Evolutionary conservation across 2,113 vertebrate genomes (phyloP), one percentile per base, ranked within the genome.

Genomic region (Otolemur garnettii): DNA sequence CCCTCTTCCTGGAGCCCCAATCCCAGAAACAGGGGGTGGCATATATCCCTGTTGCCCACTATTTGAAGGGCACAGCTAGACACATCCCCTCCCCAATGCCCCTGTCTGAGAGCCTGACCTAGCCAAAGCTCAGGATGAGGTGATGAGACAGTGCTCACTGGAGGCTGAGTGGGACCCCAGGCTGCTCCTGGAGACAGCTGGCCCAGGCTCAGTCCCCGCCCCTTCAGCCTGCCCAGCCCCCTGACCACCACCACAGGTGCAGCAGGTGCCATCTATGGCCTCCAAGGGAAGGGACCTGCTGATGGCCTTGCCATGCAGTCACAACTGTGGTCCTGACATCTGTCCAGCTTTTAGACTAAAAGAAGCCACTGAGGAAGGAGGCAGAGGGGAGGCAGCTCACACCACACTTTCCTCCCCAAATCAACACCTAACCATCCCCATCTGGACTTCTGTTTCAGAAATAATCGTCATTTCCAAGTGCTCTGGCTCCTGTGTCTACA

Each of bases 231-330:
- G 2, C 64, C 64, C 28, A 50, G 8, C 45, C 45, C 45, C 45
- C 45, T 2, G 8, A 50, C 45, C 45, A 50, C 45, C 45, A 2
- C 28, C 13, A 0, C 64, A 14, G 28, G 28, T 28, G 64, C 11
- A 30, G 13, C 64, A 66, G 28, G 64, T 14, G 64, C 45, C 8
- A 50, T 50, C 7, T 50, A 50, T 57, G 21, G 68, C 10, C 42
- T 89, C 55, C 45, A 50, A 50, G 11, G 57, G 42, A 89, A 14
- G 35, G 45, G 45, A 22, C 8, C 33, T 10, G 68, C n/a, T 33
- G 8, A n/a, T 50, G 26, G 72, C 80, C 59, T 50, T 6, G 2
- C 22, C 13, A 8, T 1, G 0, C 0, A 3, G 22, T 4, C 6
- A 3, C 69, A 14, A 53, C 15, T 0, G n/a, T 2, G 17, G 33